phyloP scores from a whole-genome alignment of 2,888 invertebrate genomes.

The Hydriomena furcata region DNA sequence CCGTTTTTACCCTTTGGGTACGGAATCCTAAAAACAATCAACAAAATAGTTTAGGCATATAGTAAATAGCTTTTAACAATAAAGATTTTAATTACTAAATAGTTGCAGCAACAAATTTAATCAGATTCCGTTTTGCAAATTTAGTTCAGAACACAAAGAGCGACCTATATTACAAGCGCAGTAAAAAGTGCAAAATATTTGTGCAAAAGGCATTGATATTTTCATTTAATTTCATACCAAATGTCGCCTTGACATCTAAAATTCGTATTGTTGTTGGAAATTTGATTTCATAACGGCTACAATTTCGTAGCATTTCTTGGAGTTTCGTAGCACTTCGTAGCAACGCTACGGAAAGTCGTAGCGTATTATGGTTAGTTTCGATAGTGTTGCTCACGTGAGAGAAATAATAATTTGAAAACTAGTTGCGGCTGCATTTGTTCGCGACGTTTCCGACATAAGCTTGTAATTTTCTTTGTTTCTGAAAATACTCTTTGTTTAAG shows the following conservation, averaged over 20 bases:
- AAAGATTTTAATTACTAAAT: too few relatives aligned
- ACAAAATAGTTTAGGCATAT: too few relatives aligned
- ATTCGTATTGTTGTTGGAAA: conserved; percentile 19
- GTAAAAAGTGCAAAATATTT: conserved; percentile 3
- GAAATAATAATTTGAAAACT: conserved; percentile 9
- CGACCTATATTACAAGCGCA: background rate
- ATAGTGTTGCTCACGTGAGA: conserved; percentile 10
- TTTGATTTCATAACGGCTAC: conserved; percentile 15
- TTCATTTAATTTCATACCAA: conserved; percentile 15
- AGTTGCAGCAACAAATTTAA: too few relatives aligned
- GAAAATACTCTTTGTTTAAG: background rate
- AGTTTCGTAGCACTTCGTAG: conserved; percentile 5
- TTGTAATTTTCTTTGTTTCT: background rate
- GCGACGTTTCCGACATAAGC: conserved; percentile 9
- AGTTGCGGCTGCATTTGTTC: conserved; percentile 8
- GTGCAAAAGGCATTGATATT: background rate
- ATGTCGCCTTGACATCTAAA: conserved; percentile 13
- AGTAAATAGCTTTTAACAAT: too few relatives aligned
- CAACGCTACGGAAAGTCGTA: conserved; percentile 5
- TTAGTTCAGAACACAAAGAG: background rate
- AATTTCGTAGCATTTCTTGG: conserved; percentile 2
- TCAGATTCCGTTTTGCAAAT: too few relatives aligned
- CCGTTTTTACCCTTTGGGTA: too few relatives aligned
- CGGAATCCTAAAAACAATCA: too few relatives aligned
- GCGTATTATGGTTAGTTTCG: conserved; percentile 2